These are phyloP conservation scores for Sebastes wilsoni DNA, from an alignment of 2,797 vertebrate species.

Conservation along the genomic window DNA sequence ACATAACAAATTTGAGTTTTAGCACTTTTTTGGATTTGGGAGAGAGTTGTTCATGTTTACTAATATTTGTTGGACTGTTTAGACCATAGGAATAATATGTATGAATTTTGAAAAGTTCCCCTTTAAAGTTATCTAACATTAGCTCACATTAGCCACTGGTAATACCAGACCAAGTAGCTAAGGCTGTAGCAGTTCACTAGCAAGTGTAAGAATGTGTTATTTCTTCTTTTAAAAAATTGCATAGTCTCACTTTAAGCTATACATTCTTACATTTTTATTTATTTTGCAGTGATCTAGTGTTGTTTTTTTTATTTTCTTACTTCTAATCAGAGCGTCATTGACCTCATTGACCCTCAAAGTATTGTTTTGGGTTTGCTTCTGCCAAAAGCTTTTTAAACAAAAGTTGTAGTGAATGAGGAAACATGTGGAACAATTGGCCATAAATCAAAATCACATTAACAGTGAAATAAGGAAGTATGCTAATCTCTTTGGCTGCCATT, in stretches of 20 bases:
- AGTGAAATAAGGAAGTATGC: conserved; percentile 44
- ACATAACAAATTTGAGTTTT: neutral
- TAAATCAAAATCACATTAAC: conserved; percentile 30
- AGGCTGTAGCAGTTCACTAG: neutral
- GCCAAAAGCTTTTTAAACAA: neutral
- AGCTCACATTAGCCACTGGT: neutral
- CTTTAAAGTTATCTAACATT: no score
- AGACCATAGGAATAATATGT: neutral
- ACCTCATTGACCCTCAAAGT: neutral
- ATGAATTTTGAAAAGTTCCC: no score
- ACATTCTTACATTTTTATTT: neutral
- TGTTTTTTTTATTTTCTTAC: neutral
- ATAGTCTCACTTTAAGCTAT: neutral
- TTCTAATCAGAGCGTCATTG: neutral
- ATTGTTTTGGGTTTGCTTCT: conserved; percentile 2
- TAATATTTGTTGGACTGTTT: neutral
- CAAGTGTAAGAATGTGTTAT: neutral
- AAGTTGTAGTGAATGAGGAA: conserved; percentile 27
- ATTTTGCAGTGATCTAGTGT: neutral
- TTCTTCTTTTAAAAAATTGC: neutral
- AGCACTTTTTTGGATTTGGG: neutral
- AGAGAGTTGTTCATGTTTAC: neutral
- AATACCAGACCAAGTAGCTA: neutral
- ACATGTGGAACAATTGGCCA: conserved; percentile 30
- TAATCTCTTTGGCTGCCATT: conserved; percentile 28